phyloP scores from a whole-genome alignment of 2,797 vertebrate species.

The Semotilus atromaculatus region DNA sequence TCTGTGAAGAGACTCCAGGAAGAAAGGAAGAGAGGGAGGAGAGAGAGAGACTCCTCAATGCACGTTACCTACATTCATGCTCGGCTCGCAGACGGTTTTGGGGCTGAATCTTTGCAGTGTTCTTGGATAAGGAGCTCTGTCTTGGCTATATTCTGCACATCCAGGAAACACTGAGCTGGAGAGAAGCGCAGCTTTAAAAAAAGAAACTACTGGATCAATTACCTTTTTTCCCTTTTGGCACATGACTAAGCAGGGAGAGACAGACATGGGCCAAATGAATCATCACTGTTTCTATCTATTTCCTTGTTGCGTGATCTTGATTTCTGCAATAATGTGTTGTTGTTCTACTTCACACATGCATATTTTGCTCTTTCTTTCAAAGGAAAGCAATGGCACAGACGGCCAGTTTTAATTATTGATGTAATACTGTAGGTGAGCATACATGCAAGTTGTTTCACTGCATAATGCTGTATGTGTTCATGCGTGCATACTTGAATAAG shows the following conservation, averaged over 20 bases:
- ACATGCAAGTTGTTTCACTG: conserved; percentile 6
- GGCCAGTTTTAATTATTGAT: conserved; percentile 29
- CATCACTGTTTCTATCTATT: conserved; percentile 45
- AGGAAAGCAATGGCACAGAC: not conserved
- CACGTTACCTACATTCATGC: conserved; percentile 45
- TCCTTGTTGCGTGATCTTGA: not conserved
- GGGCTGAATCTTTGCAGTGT: conserved; percentile 31
- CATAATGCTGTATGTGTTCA: conserved; percentile 19
- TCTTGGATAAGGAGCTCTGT: conserved; percentile 52
- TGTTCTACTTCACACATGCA: not conserved
- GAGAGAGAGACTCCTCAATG: conserved; percentile 6
- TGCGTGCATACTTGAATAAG: not conserved
- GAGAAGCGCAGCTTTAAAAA: conserved; percentile 36
- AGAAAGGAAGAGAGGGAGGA: not conserved
- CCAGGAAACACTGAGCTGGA: conserved; percentile 31
- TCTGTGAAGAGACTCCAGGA: conserved; percentile 28
- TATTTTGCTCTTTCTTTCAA: not conserved
- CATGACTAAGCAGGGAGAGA: conserved; percentile 32
- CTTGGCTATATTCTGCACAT: conserved; percentile 31
- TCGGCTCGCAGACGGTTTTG: conserved; percentile 26
- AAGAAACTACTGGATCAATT: conserved; percentile 43
- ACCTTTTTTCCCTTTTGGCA: conserved; percentile 26
- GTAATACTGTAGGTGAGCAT: conserved; percentile 1
- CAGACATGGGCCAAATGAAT: conserved; percentile 46
- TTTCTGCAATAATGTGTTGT: not conserved